Percentiles rank a stretch among this genome's conserved stretches.
These are phyloP conservation scores for Microtus montanus DNA, from an alignment of 2,113 vertebrate species.

Conservation along the genomic window DNA sequence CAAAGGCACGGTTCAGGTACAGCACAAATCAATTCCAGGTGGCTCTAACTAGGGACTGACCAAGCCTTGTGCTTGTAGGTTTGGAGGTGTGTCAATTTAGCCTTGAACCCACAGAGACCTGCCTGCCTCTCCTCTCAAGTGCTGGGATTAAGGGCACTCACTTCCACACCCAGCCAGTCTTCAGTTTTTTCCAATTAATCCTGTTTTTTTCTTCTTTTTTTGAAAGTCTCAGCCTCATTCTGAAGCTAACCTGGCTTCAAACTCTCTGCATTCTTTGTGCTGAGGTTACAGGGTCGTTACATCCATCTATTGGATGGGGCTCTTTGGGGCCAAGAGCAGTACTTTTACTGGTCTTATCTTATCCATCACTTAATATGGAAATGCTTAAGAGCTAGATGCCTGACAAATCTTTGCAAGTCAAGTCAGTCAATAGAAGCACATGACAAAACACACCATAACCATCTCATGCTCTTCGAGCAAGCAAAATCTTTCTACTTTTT, in stretches of 20 bases:
- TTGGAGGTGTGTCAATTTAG: not conserved
- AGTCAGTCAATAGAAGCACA: not conserved
- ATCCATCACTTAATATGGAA: not conserved
- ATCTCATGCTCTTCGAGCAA: not conserved
- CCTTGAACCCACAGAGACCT: not conserved
- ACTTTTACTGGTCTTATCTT: slow-evolving; percentile 2
- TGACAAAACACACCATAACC: not conserved
- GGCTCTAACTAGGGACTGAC: not conserved
- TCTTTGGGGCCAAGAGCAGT: not conserved
- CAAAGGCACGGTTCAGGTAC: not conserved
- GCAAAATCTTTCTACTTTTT: not conserved
- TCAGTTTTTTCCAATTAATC: not conserved
- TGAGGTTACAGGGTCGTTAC: not conserved
- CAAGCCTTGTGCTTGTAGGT: not conserved
- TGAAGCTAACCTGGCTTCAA: not conserved
- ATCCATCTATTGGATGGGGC: not conserved
- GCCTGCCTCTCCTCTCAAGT: not conserved
- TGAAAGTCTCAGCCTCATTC: not conserved
- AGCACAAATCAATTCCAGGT: not conserved
- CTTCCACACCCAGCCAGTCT: not conserved
- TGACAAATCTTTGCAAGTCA: not conserved
- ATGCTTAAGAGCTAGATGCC: not conserved
- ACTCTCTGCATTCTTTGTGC: not conserved
- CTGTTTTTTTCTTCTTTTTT: not conserved
- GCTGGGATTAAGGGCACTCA: not conserved